Evolutionary conservation across 2,888 invertebrate genomes (phyloP).

Genomic region (Diachrysia chrysitis): DNA sequence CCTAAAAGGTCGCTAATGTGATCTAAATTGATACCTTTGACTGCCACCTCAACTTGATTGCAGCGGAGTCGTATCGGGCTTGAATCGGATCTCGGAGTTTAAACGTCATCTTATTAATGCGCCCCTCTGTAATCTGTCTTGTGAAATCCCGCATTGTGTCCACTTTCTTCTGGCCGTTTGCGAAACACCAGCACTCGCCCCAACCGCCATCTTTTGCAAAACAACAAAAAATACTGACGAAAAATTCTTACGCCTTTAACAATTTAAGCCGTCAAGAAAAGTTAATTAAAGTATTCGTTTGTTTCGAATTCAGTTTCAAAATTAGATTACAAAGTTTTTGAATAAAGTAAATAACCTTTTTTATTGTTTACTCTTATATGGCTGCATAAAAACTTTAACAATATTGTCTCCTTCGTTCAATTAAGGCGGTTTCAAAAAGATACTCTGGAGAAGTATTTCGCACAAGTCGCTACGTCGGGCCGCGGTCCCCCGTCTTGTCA

Average conservation of each 20-base stretch:
- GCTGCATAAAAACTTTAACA: conserved; percentile 77
- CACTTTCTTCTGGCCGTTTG: conserved; percentile 78
- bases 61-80: conserved; percentile 38
- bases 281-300: conserved; percentile 42
- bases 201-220: conserved; percentile 43
- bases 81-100: conserved; percentile 62
- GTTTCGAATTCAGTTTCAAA: conserved; percentile 31
- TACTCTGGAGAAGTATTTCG: conserved; percentile 83
- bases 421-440: conserved; percentile 78
- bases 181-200: conserved; percentile 63
- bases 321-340: conserved; percentile 40
- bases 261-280: conserved; percentile 38
- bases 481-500: conserved; percentile 82
- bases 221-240: conserved; percentile 59
- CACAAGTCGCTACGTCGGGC: conserved; percentile 70
- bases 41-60: background rate
- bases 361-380: conserved; percentile 58
- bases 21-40: background rate
- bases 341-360: conserved; percentile 51
- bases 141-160: conserved; percentile 85
- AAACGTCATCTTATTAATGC: conserved; percentile 82
- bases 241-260: conserved; percentile 47
- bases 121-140: conserved; percentile 85
- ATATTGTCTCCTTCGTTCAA: conserved; percentile 84
- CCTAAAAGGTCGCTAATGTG: background rate